These are phyloP conservation scores for Eulemur mongoz DNA, from an alignment of 2,797 vertebrate genomes.

Conservation along the genomic window DNA sequence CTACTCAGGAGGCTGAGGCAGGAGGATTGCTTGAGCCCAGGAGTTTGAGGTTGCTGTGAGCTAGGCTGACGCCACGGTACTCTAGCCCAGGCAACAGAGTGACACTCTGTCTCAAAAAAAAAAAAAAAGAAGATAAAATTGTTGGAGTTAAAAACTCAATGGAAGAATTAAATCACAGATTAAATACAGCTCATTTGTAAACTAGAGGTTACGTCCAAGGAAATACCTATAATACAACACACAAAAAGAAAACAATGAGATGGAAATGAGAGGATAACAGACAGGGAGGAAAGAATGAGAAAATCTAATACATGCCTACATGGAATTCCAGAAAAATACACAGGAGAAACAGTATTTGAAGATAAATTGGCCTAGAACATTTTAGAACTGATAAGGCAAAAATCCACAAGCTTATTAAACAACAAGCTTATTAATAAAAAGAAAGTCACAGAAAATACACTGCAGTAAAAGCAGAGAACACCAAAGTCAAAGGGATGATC, in stretches of 20 bases:
- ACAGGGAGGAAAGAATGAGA: background rate
- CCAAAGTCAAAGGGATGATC: conserved; percentile 26
- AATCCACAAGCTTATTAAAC: background rate
- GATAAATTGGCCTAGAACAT: background rate
- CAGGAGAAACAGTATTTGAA: background rate
- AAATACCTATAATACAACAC: background rate
- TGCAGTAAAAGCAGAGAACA: background rate
- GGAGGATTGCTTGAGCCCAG: no score
- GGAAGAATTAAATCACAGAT: background rate
- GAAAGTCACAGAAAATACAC: background rate
- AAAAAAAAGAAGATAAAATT: no score
- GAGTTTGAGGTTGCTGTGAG: no score
- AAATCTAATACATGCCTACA: background rate
- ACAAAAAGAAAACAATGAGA: background rate
- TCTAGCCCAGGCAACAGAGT: no score
- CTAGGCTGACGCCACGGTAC: no score
- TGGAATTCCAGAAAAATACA: background rate
- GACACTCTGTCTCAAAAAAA: no score
- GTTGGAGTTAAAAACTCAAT: background rate
- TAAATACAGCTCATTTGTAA: background rate
- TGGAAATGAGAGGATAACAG: background rate
- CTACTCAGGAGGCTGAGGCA: no score
- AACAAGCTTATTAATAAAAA: background rate
- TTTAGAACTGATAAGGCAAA: background rate
- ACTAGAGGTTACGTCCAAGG: background rate